These are phyloP conservation scores for Osmerus mordax DNA, from an alignment of 2,113 vertebrate species.

Conservation along the genomic window DNA sequence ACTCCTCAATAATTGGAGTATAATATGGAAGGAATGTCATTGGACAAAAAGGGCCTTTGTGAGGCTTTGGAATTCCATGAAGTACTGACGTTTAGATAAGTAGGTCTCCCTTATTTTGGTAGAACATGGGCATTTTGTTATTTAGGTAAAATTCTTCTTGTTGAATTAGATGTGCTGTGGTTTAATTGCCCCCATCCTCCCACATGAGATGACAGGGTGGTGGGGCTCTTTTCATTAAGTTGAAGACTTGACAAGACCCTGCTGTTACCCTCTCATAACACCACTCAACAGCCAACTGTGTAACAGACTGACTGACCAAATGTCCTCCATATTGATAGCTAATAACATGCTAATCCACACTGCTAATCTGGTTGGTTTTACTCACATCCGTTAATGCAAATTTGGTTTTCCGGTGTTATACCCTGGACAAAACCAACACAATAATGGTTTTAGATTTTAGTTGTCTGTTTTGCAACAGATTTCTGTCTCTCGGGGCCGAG, in stretches of 20 bases:
- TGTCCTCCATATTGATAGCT: slow-evolving; percentile 1
- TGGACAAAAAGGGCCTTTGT: slow-evolving; percentile 55
- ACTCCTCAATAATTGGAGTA: slow-evolving; percentile 58
- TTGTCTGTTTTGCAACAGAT: no score
- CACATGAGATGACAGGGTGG: background rate
- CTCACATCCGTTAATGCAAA: background rate
- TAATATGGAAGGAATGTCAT: slow-evolving; percentile 59
- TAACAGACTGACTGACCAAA: slow-evolving; percentile 3
- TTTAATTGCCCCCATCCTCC: no score
- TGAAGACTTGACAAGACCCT: slow-evolving; percentile 35
- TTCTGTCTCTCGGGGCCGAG: no score
- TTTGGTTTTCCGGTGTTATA: background rate
- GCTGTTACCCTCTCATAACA: background rate
- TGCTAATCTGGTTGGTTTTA: background rate
- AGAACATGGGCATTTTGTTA: slow-evolving; percentile 36
- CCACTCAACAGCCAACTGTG: background rate
- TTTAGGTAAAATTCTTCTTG: no score
- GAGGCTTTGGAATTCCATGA: slow-evolving; percentile 37
- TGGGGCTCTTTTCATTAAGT: slow-evolving; percentile 52
- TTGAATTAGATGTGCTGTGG: no score
- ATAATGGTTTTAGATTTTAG: no score
- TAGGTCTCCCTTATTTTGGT: background rate
- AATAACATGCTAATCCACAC: slow-evolving; percentile 2
- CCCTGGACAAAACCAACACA: no score
- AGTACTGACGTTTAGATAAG: slow-evolving; percentile 20